These are phyloP conservation scores for Stramonita haemastoma DNA, from an alignment of 2,888 invertebrate species.

Conservation along the genomic window DNA sequence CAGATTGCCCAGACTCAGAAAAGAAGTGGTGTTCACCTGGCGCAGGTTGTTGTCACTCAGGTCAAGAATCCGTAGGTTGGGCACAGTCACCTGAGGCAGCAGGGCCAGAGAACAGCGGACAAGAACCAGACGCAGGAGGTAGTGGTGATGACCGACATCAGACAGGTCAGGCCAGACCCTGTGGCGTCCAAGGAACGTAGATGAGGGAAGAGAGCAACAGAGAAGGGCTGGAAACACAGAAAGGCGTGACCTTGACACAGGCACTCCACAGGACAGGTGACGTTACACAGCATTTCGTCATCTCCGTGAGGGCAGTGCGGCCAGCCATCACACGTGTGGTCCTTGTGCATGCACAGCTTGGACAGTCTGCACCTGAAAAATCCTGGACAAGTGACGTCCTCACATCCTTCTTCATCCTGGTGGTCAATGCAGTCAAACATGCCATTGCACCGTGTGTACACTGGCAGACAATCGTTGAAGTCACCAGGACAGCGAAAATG, in stretches of 20 bases:
- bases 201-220: neutral
- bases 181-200: slow-evolving; percentile 1
- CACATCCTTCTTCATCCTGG: slow-evolving; percentile 10
- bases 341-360: neutral
- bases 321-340: slow-evolving; percentile 16
- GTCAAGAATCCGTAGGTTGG: neutral
- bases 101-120: neutral
- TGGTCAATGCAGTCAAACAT: slow-evolving; percentile 7
- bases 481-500: slow-evolving; percentile 8
- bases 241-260: neutral
- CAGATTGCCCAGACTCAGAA: neutral
- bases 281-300: neutral
- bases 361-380: neutral
- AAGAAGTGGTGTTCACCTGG: neutral
- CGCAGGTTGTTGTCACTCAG: neutral
- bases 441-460: slow-evolving; percentile 17
- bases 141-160: neutral
- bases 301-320: neutral
- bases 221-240: neutral
- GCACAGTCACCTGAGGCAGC: neutral
- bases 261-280: neutral
- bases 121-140: neutral
- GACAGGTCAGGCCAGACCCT: slow-evolving; percentile 2
- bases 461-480: slow-evolving; percentile 12
- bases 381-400: neutral